These are phyloP conservation scores for Ifrita kowaldi DNA, from an alignment of 2,113 vertebrate species.

Conservation along the genomic window DNA sequence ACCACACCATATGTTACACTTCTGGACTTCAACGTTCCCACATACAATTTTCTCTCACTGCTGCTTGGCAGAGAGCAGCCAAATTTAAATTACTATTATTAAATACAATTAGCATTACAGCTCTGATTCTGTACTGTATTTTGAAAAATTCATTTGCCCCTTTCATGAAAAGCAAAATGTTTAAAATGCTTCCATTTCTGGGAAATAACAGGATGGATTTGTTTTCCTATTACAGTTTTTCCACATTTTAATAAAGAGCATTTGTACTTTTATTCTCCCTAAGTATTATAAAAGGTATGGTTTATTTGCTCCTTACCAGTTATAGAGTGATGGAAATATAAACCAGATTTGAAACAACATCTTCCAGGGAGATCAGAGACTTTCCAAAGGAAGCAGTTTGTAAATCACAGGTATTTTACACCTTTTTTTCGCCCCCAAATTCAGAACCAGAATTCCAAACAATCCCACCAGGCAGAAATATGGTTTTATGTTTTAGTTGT, in stretches of 20 bases:
- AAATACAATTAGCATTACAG: constrained; percentile 58
- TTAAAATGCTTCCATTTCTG: not conserved
- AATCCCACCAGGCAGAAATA: not conserved
- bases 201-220: not conserved
- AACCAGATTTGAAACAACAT: not conserved
- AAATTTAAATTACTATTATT: constrained; percentile 61
- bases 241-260: constrained; percentile 16
- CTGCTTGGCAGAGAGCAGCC: constrained; percentile 10
- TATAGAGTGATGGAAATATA: not conserved
- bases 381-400: not conserved
- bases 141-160: constrained; percentile 11
- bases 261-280: not conserved
- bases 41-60: not conserved
- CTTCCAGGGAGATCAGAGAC: not conserved
- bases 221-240: constrained; percentile 1
- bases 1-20: constrained; percentile 36
- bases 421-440: not conserved
- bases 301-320: not conserved
- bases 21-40: constrained; percentile 10
- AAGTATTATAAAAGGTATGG: not conserved
- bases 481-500: not conserved
- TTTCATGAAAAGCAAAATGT: not conserved
- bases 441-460: not conserved
- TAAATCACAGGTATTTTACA: constrained; percentile 10
- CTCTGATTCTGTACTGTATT: constrained; percentile 6